Conservation (phyloP, 2,797 vertebrate species). For the Siniperca undulata region DNA sequence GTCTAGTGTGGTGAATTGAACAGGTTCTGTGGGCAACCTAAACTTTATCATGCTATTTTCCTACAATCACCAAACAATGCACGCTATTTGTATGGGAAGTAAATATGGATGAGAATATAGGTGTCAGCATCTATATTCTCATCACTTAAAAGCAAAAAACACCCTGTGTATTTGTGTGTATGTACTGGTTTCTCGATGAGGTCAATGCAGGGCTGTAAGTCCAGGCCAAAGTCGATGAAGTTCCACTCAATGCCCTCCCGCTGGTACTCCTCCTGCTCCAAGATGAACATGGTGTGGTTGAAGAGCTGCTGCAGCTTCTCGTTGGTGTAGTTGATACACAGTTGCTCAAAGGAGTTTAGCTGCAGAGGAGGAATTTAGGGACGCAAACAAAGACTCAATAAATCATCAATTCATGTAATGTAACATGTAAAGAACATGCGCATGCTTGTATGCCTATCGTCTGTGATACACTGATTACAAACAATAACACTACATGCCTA, state of each 20-base stretch:
- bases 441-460: not conserved
- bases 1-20: not conserved
- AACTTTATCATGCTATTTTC: not conserved
- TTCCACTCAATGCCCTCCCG: slow-evolving; percentile 96
- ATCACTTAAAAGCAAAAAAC: not conserved
- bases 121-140: slow-evolving; percentile 2
- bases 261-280: slow-evolving; percentile 96
- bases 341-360: slow-evolving; percentile 90
- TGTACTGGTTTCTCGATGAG: slow-evolving; percentile 90
- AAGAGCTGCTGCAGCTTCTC: slow-evolving; percentile 97
- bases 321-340: slow-evolving; percentile 96
- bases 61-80: slow-evolving; percentile 13
- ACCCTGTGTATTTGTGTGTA: not conserved
- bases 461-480: not conserved
- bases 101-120: not conserved
- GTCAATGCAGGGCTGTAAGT: slow-evolving; percentile 89
- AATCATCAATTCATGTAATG: slow-evolving; percentile 3
- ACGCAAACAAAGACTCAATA: slow-evolving; percentile 15
- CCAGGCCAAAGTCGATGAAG: slow-evolving; percentile 93
- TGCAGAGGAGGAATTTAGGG: slow-evolving; percentile 44
- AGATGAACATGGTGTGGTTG: slow-evolving; percentile 97
- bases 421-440: not conserved
- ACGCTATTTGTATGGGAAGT: not conserved
- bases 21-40: not conserved
- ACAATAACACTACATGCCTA: not conserved